Conservation (phyloP, 1,140 invertebrate genomes). For the Dreissena polymorpha region DNA sequence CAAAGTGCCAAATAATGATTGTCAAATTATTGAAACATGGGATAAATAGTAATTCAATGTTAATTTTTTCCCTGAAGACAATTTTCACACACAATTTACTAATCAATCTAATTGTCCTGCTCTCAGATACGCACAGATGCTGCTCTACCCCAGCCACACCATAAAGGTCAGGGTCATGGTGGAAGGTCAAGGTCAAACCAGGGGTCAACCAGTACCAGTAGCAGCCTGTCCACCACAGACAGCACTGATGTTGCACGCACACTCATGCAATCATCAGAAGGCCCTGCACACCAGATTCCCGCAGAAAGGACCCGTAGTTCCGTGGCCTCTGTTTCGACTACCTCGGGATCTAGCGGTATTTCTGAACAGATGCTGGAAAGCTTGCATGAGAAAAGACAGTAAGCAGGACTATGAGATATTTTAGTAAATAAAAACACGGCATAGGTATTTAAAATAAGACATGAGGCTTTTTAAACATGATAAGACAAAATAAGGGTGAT, state of each 20-base stretch:
- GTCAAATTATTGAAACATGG: too few relatives aligned
- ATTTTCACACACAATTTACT: too few relatives aligned
- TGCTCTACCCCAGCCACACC: constrained; percentile 14
- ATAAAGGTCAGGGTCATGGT: neutral
- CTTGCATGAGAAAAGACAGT: constrained; percentile 80
- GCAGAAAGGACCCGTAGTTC: constrained; percentile 56
- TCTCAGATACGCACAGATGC: neutral
- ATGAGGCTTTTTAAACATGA: neutral
- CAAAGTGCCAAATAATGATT: too few relatives aligned
- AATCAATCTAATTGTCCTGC: too few relatives aligned
- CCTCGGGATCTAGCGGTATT: constrained; percentile 59
- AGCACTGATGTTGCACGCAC: constrained; percentile 50
- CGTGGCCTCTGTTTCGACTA: constrained; percentile 62
- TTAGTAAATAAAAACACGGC: neutral
- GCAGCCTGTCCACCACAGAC: constrained; percentile 51
- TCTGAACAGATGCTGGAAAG: constrained; percentile 52
- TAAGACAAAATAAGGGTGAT: too few relatives aligned
- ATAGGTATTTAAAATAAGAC: neutral
- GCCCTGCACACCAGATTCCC: neutral
- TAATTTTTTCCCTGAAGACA: too few relatives aligned
- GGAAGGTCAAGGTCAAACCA: constrained; percentile 9
- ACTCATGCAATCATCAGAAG: constrained; percentile 3
- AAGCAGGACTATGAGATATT: constrained; percentile 12
- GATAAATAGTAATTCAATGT: too few relatives aligned
- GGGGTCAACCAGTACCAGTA: constrained; percentile 48